Evolutionary conservation across 2,888 invertebrate species (phyloP), one percentile per base, ranked within the genome.

Genomic region (Tillus elongatus): DNA sequence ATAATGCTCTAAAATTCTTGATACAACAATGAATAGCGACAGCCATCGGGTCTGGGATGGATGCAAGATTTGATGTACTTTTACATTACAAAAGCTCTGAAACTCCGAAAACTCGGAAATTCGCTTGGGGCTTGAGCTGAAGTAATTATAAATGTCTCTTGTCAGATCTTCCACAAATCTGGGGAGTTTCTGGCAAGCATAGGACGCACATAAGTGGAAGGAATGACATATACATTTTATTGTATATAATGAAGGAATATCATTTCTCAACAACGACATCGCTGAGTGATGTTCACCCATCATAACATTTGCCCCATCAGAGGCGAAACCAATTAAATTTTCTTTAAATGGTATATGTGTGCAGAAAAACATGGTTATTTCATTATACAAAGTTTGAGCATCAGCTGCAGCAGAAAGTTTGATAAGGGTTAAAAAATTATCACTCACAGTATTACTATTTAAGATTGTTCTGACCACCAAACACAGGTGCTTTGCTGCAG

Each of bases 151-250:
- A 9, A 51, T 43, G 35, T 51, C 47, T 15, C 47, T 29, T 2
- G 43, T 40, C n/a, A 52, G 16, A 29, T 49, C 45, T 45, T 56
- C 49, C 10, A 54, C 39, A 32, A 37, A 35, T 16, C 42, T 26
- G 10, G 53, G 51, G n/a, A 56, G 34, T 39, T 51, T 52, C 30
- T 42, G 12, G 28, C 48, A 51, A 13, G 55, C 50, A 19, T 52
- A 45, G 32, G 46, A 48, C 14, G 52, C 51, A 37, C 52, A 53
- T 37, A 53, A 36, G 12, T 44, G 42, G 38, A 56, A 52, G 2
- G 48, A 51, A 33, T 56, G 55, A 28, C 50, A 56, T 13, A 51
- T 47, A 37, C 55, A 56, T 37, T 50, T 51, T 33, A 49, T 40
- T 8, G 40, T 11, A 39, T 34, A 51, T 14, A 51, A 29, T 35